Conservation (phyloP, 2,888 invertebrate species). For the Synergus itoensis region DNA sequence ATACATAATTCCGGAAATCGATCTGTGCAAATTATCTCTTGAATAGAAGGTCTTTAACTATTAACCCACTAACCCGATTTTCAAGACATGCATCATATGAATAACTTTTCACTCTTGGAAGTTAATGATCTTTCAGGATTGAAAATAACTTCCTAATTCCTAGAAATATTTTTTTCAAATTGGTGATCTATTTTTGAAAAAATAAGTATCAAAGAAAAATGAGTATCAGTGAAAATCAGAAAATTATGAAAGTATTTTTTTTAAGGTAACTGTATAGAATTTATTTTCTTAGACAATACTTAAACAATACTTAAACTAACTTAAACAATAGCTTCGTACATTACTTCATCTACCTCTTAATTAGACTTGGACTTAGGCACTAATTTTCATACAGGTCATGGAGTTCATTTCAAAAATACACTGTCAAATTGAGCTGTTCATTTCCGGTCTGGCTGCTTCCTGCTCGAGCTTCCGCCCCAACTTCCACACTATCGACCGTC, state of each 20-base stretch:
- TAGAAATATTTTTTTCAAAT: background rate
- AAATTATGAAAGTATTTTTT: background rate
- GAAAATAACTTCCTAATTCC: background rate
- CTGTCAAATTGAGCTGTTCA: constrained; percentile 85
- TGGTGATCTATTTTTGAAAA: background rate
- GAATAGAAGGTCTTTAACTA: constrained; percentile 40
- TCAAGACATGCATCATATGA: constrained; percentile 19
- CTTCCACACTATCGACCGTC: constrained; percentile 79
- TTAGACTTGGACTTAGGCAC: background rate
- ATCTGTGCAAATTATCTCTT: constrained; percentile 32
- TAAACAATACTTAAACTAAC: too few species aligned
- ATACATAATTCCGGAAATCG: constrained; percentile 33
- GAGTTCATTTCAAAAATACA: constrained; percentile 81
- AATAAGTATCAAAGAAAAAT: background rate
- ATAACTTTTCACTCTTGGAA: background rate
- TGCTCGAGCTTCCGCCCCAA: constrained; percentile 76
- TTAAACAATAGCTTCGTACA: background rate
- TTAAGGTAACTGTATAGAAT: constrained; percentile 28
- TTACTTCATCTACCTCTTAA: constrained; percentile 6
- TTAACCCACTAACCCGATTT: constrained; percentile 53
- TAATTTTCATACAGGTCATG: constrained; percentile 12
- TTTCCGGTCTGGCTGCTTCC: constrained; percentile 71
- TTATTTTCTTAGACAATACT: constrained; percentile 13
- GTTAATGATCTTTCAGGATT: background rate
- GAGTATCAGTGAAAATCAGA: too few species aligned